A percentile compares a stretch with the other conserved stretches of the same genome.
phyloP scores from a whole-genome alignment of 53 echinoderm and acorn worm genomes.

The Hippasteria phrygiana region DNA sequence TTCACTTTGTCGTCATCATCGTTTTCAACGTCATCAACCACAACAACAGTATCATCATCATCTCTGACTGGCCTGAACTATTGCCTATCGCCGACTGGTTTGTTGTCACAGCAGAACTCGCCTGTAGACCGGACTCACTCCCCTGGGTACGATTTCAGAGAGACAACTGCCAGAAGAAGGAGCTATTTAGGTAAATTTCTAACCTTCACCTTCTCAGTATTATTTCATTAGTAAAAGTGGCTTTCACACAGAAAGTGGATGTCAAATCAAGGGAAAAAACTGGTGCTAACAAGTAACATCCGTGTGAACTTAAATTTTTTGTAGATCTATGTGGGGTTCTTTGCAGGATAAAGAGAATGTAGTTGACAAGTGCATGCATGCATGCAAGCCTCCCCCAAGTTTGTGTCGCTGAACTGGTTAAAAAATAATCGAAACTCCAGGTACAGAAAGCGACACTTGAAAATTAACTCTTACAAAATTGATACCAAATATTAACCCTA shows the following conservation, averaged over 20 bases:
- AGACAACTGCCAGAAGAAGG: slow-evolving; percentile 80
- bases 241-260: not conserved
- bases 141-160: slow-evolving; percentile 88
- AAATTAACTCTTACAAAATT: too few relatives aligned
- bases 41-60: slow-evolving; percentile 6
- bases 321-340: too few relatives aligned
- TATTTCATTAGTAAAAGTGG: not conserved
- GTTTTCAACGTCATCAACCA: not conserved
- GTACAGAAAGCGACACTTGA: too few relatives aligned
- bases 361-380: too few relatives aligned
- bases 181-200: slow-evolving; percentile 77
- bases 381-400: too few relatives aligned
- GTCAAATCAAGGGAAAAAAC: too few relatives aligned
- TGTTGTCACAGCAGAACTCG: slow-evolving; percentile 52
- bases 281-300: too few relatives aligned
- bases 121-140: slow-evolving; percentile 65
- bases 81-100: slow-evolving; percentile 45
- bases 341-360: too few relatives aligned
- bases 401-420: too few relatives aligned
- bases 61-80: slow-evolving; percentile 50
- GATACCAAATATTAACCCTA: too few relatives aligned
- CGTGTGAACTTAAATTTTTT: too few relatives aligned
- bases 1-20: slow-evolving; percentile 40
- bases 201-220: not conserved
- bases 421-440: too few relatives aligned